Conservation (phyloP, 2,888 invertebrate genomes). For the Apomyelois bistriatella region DNA sequence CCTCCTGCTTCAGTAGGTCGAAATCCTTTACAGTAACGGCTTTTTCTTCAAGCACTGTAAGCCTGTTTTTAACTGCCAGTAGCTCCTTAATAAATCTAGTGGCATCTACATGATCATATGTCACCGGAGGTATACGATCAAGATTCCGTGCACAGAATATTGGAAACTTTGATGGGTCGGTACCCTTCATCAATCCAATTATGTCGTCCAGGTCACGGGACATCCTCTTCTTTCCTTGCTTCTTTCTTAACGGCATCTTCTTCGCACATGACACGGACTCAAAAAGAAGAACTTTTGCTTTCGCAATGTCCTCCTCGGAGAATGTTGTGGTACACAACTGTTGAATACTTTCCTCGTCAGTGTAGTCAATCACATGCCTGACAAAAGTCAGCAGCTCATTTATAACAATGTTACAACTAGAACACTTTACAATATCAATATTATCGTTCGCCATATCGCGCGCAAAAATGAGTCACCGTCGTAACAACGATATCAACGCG, state of each 20-base stretch:
- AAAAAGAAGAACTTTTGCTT: neutral
- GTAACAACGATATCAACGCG: too few species aligned
- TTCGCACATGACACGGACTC: neutral
- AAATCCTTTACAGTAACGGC: too few species aligned
- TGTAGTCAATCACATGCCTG: constrained; percentile 8
- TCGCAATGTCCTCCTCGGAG: neutral
- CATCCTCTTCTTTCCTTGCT: constrained; percentile 8
- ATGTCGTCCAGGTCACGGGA: neutral
- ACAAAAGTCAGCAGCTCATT: neutral
- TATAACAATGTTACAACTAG: constrained; percentile 5
- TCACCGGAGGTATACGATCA: neutral
- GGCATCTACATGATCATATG: constrained; percentile 1
- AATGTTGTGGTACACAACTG: constrained; percentile 5
- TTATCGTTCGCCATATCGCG: too few species aligned
- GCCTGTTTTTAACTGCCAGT: too few species aligned
- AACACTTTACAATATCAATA: too few species aligned
- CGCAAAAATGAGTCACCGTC: too few species aligned
- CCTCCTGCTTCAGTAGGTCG: too few species aligned
- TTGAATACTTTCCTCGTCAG: constrained; percentile 9
- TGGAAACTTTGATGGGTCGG: neutral
- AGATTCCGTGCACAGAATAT: neutral
- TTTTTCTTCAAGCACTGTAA: too few species aligned
- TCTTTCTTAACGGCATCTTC: constrained; percentile 1
- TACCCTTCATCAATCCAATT: neutral
- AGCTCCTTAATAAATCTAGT: neutral